phyloP scores from a whole-genome alignment of 1,140 invertebrate species.

The Aphelenchoides fujianensis region DNA sequence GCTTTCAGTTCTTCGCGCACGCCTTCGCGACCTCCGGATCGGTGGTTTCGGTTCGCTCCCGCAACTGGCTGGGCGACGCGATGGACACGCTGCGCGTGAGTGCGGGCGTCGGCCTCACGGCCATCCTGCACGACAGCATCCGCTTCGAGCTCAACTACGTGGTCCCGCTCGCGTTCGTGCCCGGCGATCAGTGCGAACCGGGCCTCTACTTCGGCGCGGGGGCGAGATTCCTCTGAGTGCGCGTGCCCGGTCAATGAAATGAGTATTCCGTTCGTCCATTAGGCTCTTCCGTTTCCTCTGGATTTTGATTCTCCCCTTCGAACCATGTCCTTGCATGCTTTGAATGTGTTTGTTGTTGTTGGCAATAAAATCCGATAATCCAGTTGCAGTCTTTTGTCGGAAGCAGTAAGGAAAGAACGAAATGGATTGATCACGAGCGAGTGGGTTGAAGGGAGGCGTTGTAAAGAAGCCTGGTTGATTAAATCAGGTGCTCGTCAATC shows the following conservation, averaged over 20 bases:
- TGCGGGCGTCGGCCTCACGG: constrained; percentile 48
- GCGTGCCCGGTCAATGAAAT: neutral
- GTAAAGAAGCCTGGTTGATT: no score
- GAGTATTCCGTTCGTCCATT: neutral
- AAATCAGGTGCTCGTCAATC: no score
- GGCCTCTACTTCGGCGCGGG: constrained; percentile 57
- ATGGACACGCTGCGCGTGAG: constrained; percentile 45
- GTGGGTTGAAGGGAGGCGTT: no score
- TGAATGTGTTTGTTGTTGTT: neutral
- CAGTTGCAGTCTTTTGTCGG: neutral
- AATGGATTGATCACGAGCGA: no score
- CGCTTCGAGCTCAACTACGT: constrained; percentile 61
- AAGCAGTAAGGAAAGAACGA: no score
- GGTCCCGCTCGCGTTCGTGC: constrained; percentile 46
- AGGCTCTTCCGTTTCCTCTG: neutral
- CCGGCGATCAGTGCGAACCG: constrained; percentile 38
- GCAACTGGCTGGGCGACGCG: constrained; percentile 41
- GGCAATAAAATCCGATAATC: neutral
- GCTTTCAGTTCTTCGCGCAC: constrained; percentile 54
- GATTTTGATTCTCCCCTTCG: no score
- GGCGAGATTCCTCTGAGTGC: constrained; percentile 49
- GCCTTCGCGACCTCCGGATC: constrained; percentile 51
- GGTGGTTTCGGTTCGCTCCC: constrained; percentile 42
- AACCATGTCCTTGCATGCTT: neutral
- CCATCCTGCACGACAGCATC: constrained; percentile 50